Conservation (phyloP, 2,113 vertebrate species). For the Saiga tatarica region DNA sequence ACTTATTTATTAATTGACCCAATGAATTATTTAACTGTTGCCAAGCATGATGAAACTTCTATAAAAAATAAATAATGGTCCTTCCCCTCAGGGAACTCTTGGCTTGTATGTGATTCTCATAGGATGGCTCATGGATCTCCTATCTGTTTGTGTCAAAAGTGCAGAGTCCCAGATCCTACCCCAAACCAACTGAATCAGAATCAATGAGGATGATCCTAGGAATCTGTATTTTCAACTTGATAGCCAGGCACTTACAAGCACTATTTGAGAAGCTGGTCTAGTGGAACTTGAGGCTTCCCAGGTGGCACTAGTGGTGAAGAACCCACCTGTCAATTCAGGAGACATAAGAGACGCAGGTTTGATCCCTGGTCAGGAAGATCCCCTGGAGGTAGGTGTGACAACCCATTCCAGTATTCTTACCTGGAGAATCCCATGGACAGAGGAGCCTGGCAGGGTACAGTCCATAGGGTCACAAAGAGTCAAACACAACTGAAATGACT, state of each 20-base stretch:
- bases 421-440: neutral
- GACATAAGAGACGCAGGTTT: neutral
- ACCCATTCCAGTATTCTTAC: neutral
- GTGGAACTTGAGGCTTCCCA: neutral
- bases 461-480: neutral
- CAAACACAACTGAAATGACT: neutral
- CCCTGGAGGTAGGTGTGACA: neutral
- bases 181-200: neutral
- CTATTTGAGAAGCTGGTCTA: neutral
- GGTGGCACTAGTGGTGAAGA: neutral
- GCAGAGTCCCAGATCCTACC: neutral
- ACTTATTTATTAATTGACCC: neutral
- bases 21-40: neutral
- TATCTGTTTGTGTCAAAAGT: neutral
- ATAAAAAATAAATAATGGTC: neutral
- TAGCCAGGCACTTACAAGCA: neutral
- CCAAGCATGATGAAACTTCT: neutral
- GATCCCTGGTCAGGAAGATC: neutral
- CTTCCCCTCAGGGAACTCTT: conserved; percentile 24
- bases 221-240: neutral
- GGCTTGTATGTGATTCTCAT: neutral
- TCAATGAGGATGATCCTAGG: neutral
- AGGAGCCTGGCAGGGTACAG: neutral
- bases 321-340: neutral
- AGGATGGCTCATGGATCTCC: neutral